These are phyloP conservation scores for Drosophila punjabiensis DNA, from an alignment of 1,140 invertebrate genomes.

Conservation along the genomic window DNA sequence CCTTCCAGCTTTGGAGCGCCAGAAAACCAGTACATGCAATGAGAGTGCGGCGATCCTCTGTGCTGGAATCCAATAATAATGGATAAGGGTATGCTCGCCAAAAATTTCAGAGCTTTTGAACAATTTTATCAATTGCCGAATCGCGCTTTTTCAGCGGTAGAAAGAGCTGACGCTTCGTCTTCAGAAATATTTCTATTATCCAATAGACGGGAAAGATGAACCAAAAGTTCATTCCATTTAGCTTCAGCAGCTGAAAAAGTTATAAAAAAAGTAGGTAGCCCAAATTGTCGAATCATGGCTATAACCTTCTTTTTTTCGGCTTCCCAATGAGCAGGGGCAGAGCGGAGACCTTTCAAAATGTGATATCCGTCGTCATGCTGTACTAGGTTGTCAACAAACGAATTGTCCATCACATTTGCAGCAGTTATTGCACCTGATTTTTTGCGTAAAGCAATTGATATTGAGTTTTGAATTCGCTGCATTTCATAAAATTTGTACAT, in stretches of 20 bases:
- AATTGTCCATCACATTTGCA: background rate
- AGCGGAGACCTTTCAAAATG: background rate
- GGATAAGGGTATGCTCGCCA: background rate
- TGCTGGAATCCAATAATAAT: slow-evolving; percentile 3
- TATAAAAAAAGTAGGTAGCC: background rate
- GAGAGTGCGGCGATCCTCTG: background rate
- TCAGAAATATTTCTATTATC: background rate
- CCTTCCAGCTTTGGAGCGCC: background rate
- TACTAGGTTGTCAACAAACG: background rate
- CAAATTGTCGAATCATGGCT: background rate
- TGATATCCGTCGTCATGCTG: background rate
- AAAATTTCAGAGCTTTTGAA: slow-evolving; percentile 2
- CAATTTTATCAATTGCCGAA: background rate
- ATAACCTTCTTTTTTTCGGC: background rate
- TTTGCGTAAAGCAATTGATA: background rate
- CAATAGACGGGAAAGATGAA: background rate
- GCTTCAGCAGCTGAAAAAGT: background rate
- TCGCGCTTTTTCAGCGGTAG: background rate
- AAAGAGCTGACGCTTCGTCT: background rate
- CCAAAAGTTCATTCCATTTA: background rate
- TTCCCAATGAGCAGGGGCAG: background rate
- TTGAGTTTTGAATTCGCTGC: background rate
- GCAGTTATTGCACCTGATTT: background rate
- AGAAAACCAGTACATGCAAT: background rate
- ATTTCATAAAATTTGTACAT: background rate